Base-by-base conservation (phyloP, 92 coral and sea anemone genomes). In the Isaurus tuberculatus region DNA sequence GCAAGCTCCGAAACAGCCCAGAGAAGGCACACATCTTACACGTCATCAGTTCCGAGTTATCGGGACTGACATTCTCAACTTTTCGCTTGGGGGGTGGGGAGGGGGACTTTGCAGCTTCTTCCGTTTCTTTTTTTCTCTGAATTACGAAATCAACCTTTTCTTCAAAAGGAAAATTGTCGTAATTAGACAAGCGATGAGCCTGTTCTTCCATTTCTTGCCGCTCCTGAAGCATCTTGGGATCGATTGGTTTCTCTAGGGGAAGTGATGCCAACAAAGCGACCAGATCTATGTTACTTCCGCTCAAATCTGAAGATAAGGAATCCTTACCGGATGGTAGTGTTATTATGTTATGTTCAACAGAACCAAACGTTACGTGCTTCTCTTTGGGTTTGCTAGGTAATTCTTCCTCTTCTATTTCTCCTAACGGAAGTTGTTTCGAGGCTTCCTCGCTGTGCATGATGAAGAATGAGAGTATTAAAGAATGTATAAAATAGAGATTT, bases 331-430 rank as follows among this genome's bases (percentile, higher is more conserved):
- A 19, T 48, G 78, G 66, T 26, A 77, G 31, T 1, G 51, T 58
- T 22, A 77, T 57, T 33, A 64, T 58, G 31, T 66, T 73, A 67
- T 42, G 84, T 73, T 86, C 98, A 61, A 91, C 86, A 80, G 80
- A 83, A 51, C 88, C 94, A 84, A 93, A 93, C 1, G 98, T 93
- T 75, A 93, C 98, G 34, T 67, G 94, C 61, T 92, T 92, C 22
- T 85, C 85, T 63, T 90, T 89, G 37, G 84, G 44, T 83, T 87
- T 93, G 81, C 75, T 84, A 37, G 71, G 58, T 25, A 80, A 84
- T 53, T 70, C 84, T 51, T 67, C 66, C 15, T 75, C 82, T 37
- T 27, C 68, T 22, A 32, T 25, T 13, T 84, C 85, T 15, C 85
- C 94, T 22, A 70, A 69, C 20, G 28, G 84, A 25, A 48, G 49